A percentile compares a stretch with the other conserved stretches of the same genome.
phyloP scores from a whole-genome alignment of 2,888 invertebrate species.

The Drosophila parthenogenetica region DNA sequence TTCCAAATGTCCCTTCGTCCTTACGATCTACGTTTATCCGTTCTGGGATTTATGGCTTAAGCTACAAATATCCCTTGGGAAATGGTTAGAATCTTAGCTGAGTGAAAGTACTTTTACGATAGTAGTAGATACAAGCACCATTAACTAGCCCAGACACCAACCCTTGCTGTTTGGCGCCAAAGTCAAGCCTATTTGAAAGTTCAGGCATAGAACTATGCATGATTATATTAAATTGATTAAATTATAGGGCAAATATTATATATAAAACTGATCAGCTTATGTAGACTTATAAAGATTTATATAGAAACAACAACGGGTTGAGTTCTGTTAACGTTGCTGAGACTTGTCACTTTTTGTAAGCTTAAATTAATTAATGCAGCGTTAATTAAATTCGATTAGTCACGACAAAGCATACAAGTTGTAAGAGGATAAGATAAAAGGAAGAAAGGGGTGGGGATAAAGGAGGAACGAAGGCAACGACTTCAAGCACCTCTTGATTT shows the following conservation, averaged over 20 bases:
- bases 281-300: background rate
- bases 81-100: background rate
- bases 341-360: constrained; percentile 1
- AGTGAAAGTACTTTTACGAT: constrained; percentile 8
- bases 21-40: constrained; percentile 22
- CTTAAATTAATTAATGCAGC: constrained; percentile 11
- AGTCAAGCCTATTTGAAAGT: background rate
- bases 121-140: background rate
- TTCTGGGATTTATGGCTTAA: constrained; percentile 4
- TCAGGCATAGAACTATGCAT: background rate
- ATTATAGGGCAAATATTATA: no score
- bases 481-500: constrained; percentile 7
- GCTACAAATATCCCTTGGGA: background rate
- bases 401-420: background rate
- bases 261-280: background rate
- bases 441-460: background rate
- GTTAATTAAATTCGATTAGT: constrained; percentile 12
- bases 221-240: no score
- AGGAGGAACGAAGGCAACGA: background rate
- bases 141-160: background rate
- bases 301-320: no score
- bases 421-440: no score
- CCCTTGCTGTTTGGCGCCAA: background rate
- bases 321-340: background rate
- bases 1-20: constrained; percentile 1